Base-by-base conservation (phyloP, 2,888 invertebrate species). In the Caenorhabditis macrosperma region DNA sequence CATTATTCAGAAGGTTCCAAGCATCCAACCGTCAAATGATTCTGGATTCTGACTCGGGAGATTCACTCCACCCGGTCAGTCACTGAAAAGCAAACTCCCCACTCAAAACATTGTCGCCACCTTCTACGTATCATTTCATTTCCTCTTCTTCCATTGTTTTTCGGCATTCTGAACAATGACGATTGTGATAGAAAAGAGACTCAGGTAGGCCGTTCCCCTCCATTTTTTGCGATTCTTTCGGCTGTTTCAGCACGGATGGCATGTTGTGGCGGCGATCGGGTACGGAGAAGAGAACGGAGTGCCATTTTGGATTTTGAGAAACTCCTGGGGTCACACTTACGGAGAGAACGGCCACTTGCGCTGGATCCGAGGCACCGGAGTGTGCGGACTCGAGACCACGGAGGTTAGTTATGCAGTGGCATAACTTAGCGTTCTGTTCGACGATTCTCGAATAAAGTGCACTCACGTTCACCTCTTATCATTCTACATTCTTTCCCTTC, bases 281-380 rank as follows among this genome's bases (percentile, higher is more conserved):
- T 59, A 59, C n/a, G 59, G 59, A 59, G 41, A 15, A 4, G 59
- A 59, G 22, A 59, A 59, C 3, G 59, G 59, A 59, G 3, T 7
- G 7, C 20, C 9, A 2, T 59, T 17, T 41, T 59, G 59, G 59
- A 41, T 59, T 12, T 24, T 38, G 24, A 59, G 38, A 41, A 59
- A 59, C 59, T 59, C 59, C 2, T 59, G 59, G 59, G 26, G 59
- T 3, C 3, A 10, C 2, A 7, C 5, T 26, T 59, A n/a, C 33
- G 59, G 59, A 12, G 38, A 41, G 12, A 17, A 15, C 2, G 59
- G 59, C n/a, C 38, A 38, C 26, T 9, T 41, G 4, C 22, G 28
- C 15, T 22, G 22, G 7, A n/a, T 17, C 15, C 38, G 20, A 15
- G 59, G 59, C 7, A 55, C 22, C 33, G 24, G 30, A 4, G 28